A percentile compares a stretch with the other conserved stretches of the same genome.
Conservation (phyloP, 2,888 invertebrate genomes). For the Aromia moschata region DNA sequence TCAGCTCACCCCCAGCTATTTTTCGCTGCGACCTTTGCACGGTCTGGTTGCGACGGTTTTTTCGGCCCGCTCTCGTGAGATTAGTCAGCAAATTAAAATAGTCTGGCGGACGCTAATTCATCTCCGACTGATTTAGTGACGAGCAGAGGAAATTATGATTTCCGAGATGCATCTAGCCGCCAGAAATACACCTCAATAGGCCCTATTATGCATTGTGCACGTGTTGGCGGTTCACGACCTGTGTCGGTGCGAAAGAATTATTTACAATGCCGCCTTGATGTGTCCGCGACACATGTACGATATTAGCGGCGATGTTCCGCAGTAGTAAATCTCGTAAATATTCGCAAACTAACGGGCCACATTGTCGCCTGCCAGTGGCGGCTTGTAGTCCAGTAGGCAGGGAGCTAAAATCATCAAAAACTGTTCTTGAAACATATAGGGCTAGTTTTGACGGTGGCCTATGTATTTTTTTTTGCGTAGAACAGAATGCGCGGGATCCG, state of each 20-base stretch:
- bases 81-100: not conserved
- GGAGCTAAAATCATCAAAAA: too few species aligned
- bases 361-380: slow-evolving; percentile 23
- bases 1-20: too few species aligned
- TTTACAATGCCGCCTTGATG: slow-evolving; percentile 51
- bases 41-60: too few species aligned
- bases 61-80: not conserved
- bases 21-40: too few species aligned
- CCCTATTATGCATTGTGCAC: slow-evolving; percentile 47
- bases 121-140: not conserved
- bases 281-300: slow-evolving; percentile 44
- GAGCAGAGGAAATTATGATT: slow-evolving; percentile 11
- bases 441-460: too few species aligned
- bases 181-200: slow-evolving; percentile 51
- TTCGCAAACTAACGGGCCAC: slow-evolving; percentile 27
- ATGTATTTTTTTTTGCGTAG: too few species aligned
- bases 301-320: slow-evolving; percentile 31
- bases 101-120: not conserved
- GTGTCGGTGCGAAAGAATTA: slow-evolving; percentile 46
- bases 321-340: slow-evolving; percentile 29
- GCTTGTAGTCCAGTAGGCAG: too few species aligned
- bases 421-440: too few species aligned
- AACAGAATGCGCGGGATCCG: too few species aligned
- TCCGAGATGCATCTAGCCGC: slow-evolving; percentile 31
- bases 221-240: slow-evolving; percentile 47